A percentile compares a stretch with the other conserved stretches of the same genome.
Conservation (phyloP, 1,140 invertebrate genomes). For the Chlorops oryzae region DNA sequence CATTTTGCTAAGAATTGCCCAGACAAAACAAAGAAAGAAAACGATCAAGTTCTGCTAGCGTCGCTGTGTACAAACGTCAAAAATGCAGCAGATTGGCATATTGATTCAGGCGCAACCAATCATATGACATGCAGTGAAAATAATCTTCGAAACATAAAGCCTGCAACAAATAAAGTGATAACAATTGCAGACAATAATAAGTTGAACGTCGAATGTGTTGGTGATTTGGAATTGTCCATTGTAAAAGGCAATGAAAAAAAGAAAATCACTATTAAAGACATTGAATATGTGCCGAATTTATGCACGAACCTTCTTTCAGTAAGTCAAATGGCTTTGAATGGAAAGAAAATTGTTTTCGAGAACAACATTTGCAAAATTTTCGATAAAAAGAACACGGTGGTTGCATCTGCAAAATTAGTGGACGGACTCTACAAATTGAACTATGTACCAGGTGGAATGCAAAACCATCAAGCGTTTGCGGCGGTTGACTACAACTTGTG, state of each 20-base stretch:
- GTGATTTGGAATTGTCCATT: conserved; percentile 3
- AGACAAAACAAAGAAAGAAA: no score
- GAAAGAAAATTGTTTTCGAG: neutral
- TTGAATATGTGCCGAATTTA: neutral
- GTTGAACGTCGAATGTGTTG: conserved; percentile 5
- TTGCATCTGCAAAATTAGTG: neutral
- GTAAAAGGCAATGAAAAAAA: neutral
- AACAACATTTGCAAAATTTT: neutral
- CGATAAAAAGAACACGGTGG: neutral
- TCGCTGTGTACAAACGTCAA: neutral
- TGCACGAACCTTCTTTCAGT: conserved; percentile 4
- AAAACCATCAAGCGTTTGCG: neutral
- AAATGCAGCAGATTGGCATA: conserved; percentile 1
- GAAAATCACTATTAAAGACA: neutral
- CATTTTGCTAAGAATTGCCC: no score
- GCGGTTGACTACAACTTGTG: neutral
- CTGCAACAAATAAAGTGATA: neutral
- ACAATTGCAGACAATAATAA: conserved; percentile 10
- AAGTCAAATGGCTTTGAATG: conserved; percentile 2
- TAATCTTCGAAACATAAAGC: neutral
- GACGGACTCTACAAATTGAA: conserved; percentile 9
- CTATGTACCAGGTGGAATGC: neutral
- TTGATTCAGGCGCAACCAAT: conserved; percentile 4
- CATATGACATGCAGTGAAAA: conserved; percentile 1
- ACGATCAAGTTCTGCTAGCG: no score